These are phyloP conservation scores for Laticauda laticaudata DNA, from an alignment of 2,113 vertebrate species.

Conservation along the genomic window DNA sequence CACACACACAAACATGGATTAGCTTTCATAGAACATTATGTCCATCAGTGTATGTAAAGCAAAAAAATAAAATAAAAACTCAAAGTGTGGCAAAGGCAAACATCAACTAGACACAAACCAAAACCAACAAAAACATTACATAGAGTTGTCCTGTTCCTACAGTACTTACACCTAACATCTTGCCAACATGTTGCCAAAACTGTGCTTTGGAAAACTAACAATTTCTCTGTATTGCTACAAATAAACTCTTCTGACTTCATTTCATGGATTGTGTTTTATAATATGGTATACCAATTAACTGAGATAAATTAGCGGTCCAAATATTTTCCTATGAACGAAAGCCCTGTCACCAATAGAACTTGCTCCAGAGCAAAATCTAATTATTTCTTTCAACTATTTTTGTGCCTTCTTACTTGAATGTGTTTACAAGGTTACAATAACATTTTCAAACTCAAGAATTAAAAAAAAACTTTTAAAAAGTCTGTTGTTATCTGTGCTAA, in stretches of 20 bases:
- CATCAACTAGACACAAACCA: background rate
- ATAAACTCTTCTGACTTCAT: background rate
- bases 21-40: too few species aligned
- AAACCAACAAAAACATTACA: background rate
- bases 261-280: background rate
- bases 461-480: background rate
- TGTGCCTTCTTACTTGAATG: background rate
- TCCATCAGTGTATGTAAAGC: background rate
- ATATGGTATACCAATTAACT: background rate
- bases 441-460: background rate
- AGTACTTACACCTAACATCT: background rate
- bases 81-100: background rate
- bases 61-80: background rate
- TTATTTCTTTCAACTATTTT: background rate
- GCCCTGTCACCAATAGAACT: background rate
- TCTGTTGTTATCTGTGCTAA: background rate
- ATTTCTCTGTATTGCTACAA: background rate
- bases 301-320: background rate
- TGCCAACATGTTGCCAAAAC: background rate
- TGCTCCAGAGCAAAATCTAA: background rate
- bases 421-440: background rate
- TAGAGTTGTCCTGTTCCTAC: background rate
- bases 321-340: background rate
- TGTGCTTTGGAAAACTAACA: background rate
- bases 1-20: too few species aligned